Base-by-base conservation (phyloP, 1,140 invertebrate genomes). In the Megalopta genalis region DNA sequence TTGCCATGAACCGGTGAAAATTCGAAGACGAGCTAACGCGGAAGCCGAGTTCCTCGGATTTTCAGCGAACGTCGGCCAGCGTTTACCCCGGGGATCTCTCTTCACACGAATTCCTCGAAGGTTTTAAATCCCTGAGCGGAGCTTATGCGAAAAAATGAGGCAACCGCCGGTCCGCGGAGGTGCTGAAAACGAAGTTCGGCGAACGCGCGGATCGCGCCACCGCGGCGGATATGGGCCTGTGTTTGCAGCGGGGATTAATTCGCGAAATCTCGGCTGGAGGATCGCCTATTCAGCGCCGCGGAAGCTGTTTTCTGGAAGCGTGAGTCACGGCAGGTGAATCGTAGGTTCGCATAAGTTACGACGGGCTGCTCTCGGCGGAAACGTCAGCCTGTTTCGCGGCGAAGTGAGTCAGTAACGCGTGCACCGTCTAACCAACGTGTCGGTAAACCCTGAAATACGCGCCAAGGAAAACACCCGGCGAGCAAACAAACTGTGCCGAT, bases 321-420 rank as follows among this genome's bases (percentile, higher is more conserved):
- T 60, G 74, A 76, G 59, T 76, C 74, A 76, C 64, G 54, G 18
- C 74, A 68, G 74, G 54, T 46, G 74, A 68, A 76, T 60, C 52
- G 73, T 59, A 5, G 49, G n/a, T 12, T 21, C 37, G 37, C 23
- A 1, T 68, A 68, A 68, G 67, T 68, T 46, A 60, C 25, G 52
- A 68, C 46, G 37, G n/a, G 37, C 59, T 76, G 21, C 21, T 37
- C 54, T 32, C 21, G 0, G 6, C 21, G 23, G 59, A 65, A 66
- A 76, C 32, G 46, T 27, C n/a, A 16, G 27, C 21, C 9, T 16
- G 16, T 42, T n/a, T 18, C 57, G 12, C 39, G 25, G 9, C 6
- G 37, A 67, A 9, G 25, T 42, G 74, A 76, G 65, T 76, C 74
- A 68, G 37, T 12, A 5, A 64, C 18, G 37, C 37, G 37, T 23